These are phyloP conservation scores for Neoarius graeffei DNA, from an alignment of 2,113 vertebrate genomes.

Conservation along the genomic window DNA sequence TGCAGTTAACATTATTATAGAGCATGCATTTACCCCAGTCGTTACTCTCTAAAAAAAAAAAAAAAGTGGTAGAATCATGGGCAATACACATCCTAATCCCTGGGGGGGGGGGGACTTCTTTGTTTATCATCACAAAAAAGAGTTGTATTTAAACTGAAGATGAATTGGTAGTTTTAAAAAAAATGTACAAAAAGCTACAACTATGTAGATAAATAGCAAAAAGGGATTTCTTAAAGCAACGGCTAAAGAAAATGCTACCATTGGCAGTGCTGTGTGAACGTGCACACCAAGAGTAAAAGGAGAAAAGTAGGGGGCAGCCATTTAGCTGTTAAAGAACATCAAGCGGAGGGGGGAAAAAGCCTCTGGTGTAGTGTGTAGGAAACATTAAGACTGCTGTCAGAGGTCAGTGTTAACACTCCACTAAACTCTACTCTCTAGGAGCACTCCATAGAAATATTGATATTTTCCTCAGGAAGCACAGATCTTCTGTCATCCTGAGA, in stretches of 20 bases:
- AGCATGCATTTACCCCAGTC: constrained; percentile 47
- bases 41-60: constrained; percentile 10
- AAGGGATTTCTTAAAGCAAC: neutral
- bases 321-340: neutral
- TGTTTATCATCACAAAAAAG: neutral
- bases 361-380: neutral
- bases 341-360: neutral
- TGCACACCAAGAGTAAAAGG: constrained; percentile 17
- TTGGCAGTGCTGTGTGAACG: neutral
- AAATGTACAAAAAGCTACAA: neutral
- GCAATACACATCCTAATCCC: constrained; percentile 35
- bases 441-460: neutral
- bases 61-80: constrained; percentile 13
- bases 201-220: neutral
- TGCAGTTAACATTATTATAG: constrained; percentile 45
- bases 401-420: neutral
- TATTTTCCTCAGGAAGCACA: neutral
- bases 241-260: neutral
- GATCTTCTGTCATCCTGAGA: neutral
- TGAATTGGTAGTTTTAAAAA: neutral
- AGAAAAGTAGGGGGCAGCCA: constrained; percentile 3
- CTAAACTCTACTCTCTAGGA: neutral
- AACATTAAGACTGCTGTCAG: neutral
- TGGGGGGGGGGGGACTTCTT: constrained; percentile 31
- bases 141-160: neutral